These are phyloP conservation scores for Gallinago stenura DNA, from an alignment of 2,797 vertebrate species.

Conservation along the genomic window DNA sequence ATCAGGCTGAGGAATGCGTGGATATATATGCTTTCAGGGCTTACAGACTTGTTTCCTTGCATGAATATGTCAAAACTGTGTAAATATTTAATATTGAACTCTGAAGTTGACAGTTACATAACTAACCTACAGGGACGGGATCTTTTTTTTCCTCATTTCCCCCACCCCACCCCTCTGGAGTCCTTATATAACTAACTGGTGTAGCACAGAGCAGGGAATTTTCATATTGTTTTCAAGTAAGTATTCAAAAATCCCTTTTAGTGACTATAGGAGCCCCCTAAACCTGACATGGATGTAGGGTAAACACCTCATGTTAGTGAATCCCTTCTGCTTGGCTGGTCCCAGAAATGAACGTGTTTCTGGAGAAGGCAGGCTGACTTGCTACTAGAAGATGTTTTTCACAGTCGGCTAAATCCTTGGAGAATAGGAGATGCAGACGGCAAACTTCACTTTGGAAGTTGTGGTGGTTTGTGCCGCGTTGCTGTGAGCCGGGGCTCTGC, in stretches of 20 bases:
- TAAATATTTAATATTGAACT: slow-evolving; percentile 60
- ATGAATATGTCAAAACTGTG: neutral
- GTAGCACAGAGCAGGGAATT: neutral
- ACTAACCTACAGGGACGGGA: slow-evolving; percentile 15
- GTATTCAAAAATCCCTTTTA: neutral
- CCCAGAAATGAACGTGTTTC: fast-evolving
- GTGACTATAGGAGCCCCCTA: fast-evolving
- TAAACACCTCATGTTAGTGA: fast-evolving
- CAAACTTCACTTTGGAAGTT: neutral
- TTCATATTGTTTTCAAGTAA: neutral
- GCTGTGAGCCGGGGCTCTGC: neutral
- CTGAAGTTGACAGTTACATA: slow-evolving; percentile 25
- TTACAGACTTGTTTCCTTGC: neutral
- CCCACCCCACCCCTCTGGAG: too few relatives aligned
- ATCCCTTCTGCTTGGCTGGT: neutral
- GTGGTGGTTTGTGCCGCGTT: neutral
- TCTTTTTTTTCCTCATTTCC: neutral
- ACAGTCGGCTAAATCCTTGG: neutral
- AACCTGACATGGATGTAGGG: fast-evolving
- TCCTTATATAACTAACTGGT: slow-evolving; percentile 8
- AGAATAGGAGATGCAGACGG: neutral
- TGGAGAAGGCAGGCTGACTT: fast-evolving
- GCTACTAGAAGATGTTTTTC: too few relatives aligned
- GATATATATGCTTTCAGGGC: neutral
- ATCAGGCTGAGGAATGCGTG: neutral